Conservation (phyloP, 2,888 invertebrate species). For the Agrotis exclamationis region DNA sequence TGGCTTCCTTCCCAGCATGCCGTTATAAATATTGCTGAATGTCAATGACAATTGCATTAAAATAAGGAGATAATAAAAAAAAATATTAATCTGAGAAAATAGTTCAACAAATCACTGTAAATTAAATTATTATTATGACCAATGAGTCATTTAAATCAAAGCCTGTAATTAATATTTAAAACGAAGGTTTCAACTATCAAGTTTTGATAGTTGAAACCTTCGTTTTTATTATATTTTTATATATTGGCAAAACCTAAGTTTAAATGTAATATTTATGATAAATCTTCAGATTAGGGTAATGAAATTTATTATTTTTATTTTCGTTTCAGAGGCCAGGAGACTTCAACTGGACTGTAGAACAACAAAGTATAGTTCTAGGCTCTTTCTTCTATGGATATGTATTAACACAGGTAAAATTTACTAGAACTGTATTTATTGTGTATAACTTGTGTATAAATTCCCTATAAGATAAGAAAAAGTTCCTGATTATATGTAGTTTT, state of each 20-base stretch:
- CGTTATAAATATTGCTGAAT: no score
- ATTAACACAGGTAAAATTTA: slow-evolving; percentile 93
- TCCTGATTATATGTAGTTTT: no score
- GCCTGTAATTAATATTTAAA: neutral
- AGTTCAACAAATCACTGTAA: neutral
- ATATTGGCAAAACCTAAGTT: neutral
- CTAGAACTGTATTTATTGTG: neutral
- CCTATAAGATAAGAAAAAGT: slow-evolving; percentile 7
- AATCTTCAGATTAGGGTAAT: neutral
- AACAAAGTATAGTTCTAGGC: slow-evolving; percentile 95
- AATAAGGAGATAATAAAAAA: no score
- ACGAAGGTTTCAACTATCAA: neutral
- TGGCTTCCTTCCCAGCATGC: no score
- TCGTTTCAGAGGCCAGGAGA: slow-evolving; percentile 92
- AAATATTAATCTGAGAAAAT: neutral
- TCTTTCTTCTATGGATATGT: slow-evolving; percentile 97
- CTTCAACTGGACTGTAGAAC: slow-evolving; percentile 95
- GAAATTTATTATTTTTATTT: slow-evolving; percentile 44
- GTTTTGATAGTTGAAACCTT: no score
- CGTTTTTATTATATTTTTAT: no score
- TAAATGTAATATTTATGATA: neutral
- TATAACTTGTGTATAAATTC: slow-evolving; percentile 9
- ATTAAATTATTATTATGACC: neutral
- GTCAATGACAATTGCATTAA: no score
- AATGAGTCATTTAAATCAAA: neutral